Conservation (phyloP, 2,113 vertebrate genomes). For the Prunella fulvescens region DNA sequence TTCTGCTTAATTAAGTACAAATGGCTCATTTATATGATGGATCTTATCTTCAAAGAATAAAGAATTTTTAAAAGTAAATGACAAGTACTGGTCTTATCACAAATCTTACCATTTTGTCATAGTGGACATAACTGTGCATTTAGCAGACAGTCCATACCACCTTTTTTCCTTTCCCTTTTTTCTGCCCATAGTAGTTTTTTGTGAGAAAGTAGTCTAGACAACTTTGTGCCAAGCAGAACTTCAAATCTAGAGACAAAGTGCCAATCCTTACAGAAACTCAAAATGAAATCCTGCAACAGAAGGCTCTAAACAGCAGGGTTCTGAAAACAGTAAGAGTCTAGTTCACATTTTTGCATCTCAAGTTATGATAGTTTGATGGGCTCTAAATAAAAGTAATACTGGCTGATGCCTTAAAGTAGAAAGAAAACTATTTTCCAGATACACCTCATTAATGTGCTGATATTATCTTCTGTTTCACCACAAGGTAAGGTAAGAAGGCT, state of each 20-base stretch:
- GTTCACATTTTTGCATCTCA: neutral
- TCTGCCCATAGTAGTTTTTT: neutral
- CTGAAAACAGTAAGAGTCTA: neutral
- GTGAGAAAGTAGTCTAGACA: neutral
- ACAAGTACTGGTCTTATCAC: neutral
- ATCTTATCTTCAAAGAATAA: neutral
- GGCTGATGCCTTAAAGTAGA: neutral
- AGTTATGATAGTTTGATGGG: neutral
- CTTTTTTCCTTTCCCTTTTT: neutral
- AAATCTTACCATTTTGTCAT: neutral
- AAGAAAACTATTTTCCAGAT: neutral
- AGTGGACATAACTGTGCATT: neutral
- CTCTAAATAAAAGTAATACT: neutral
- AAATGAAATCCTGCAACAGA: neutral
- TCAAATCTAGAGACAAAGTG: neutral
- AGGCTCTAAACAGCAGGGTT: neutral
- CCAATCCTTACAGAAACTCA: neutral
- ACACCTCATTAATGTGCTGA: neutral
- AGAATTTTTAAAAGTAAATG: neutral
- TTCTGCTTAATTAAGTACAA: neutral
- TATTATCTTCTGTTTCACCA: neutral
- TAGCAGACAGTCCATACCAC: neutral
- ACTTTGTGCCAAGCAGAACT: neutral
- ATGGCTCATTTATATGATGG: neutral
- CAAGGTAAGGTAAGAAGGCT: neutral